Evolutionary conservation across 2,113 vertebrate genomes (phyloP).

Genomic region (Triplophysa siluroides): DNA sequence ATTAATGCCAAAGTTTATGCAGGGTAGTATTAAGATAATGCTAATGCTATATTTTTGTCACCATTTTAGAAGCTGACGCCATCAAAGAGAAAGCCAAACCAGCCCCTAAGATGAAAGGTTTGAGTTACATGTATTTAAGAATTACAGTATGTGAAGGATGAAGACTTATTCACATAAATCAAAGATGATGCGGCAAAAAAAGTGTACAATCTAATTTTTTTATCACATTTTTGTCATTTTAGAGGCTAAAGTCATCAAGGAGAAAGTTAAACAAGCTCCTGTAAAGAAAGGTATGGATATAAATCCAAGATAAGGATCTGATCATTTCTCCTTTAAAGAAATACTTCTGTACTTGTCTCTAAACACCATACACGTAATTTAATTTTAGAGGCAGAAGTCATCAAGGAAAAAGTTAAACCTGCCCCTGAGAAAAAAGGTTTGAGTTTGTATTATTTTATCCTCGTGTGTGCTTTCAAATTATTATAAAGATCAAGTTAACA

Average conservation of each 20-base stretch:
- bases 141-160: too few relatives aligned
- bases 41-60: background rate
- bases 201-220: background rate
- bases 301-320: too few relatives aligned
- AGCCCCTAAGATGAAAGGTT: background rate
- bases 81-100: background rate
- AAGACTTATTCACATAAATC: too few relatives aligned
- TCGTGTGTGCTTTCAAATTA: too few relatives aligned
- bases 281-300: background rate
- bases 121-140: background rate
- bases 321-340: too few relatives aligned
- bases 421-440: constrained; percentile 38
- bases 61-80: background rate
- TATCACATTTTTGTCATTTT: background rate
- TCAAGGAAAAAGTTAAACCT: constrained; percentile 27
- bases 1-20: background rate
- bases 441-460: background rate
- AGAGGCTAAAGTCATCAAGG: constrained; percentile 11
- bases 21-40: background rate
- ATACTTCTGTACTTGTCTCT: too few relatives aligned
- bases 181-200: background rate
- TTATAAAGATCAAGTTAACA: background rate
- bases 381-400: background rate
- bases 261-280: constrained; percentile 8
- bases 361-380: too few relatives aligned